Conservation (phyloP, 2,113 vertebrate genomes). For the Dipodomys stephensi region DNA sequence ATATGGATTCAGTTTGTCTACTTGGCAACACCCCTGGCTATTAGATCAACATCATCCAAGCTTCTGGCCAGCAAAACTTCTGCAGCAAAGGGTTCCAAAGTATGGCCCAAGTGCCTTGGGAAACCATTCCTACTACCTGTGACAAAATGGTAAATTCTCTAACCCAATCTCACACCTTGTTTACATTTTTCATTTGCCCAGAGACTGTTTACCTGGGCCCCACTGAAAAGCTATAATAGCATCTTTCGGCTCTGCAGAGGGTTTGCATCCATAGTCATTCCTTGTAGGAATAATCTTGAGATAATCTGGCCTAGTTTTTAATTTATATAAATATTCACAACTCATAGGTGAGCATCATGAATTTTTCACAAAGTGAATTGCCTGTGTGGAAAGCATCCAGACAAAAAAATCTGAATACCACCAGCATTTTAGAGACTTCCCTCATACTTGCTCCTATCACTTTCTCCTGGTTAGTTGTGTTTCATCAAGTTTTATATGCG, state of each 20-base stretch:
- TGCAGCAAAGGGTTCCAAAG: too few relatives aligned
- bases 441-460: neutral
- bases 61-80: too few relatives aligned
- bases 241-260: accelerated
- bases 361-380: constrained; percentile 3
- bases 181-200: constrained; percentile 31
- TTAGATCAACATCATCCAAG: too few relatives aligned
- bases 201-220: constrained; percentile 51
- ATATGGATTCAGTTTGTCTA: neutral
- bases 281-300: neutral
- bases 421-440: neutral
- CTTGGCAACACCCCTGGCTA: constrained; percentile 85
- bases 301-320: neutral
- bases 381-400: neutral
- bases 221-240: constrained; percentile 28
- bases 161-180: constrained; percentile 87
- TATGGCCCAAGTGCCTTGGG: constrained; percentile 90
- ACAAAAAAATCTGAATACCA: neutral
- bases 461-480: neutral
- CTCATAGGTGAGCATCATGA: neutral
- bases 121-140: constrained; percentile 92
- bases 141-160: constrained; percentile 89
- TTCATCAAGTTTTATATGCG: neutral
- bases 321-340: neutral
- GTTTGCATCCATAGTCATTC: neutral